Conservation (phyloP, 1,140 invertebrate genomes). For the Calosoma granatense region DNA sequence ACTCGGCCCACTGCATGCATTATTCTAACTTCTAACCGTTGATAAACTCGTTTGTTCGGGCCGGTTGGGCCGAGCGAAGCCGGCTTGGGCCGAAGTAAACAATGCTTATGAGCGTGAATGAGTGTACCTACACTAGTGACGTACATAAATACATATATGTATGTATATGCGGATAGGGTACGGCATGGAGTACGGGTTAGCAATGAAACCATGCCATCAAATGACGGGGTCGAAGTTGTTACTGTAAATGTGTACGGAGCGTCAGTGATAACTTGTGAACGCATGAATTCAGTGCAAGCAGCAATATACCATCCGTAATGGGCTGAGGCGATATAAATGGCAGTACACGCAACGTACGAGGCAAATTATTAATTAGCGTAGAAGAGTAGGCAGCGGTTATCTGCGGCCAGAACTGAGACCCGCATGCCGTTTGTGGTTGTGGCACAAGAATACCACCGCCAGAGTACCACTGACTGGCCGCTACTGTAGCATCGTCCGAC, state of each 20-base stretch:
- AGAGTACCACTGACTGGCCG: neutral
- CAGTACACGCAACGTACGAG: neutral
- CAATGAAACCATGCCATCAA: too few relatives aligned
- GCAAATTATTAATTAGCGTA: conserved; percentile 6
- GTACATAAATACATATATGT: too few relatives aligned
- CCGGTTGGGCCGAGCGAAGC: neutral
- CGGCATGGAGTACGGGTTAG: too few relatives aligned
- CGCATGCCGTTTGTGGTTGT: neutral
- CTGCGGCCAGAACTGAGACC: neutral
- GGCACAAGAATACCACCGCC: neutral
- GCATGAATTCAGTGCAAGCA: neutral
- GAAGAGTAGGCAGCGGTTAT: neutral
- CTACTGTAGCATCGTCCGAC: neutral
- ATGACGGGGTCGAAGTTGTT: too few relatives aligned
- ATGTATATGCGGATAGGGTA: too few relatives aligned
- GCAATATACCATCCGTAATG: conserved; percentile 2
- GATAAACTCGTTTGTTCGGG: neutral
- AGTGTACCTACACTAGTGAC: too few relatives aligned
- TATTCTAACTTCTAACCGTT: neutral
- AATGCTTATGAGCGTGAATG: too few relatives aligned
- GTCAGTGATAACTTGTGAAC: too few relatives aligned
- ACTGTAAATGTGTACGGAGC: too few relatives aligned
- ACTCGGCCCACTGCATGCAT: neutral
- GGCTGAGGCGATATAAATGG: conserved; percentile 1
- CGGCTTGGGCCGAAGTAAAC: neutral